phyloP scores from a whole-genome alignment of 2,888 invertebrate genomes.

The Actias luna region DNA sequence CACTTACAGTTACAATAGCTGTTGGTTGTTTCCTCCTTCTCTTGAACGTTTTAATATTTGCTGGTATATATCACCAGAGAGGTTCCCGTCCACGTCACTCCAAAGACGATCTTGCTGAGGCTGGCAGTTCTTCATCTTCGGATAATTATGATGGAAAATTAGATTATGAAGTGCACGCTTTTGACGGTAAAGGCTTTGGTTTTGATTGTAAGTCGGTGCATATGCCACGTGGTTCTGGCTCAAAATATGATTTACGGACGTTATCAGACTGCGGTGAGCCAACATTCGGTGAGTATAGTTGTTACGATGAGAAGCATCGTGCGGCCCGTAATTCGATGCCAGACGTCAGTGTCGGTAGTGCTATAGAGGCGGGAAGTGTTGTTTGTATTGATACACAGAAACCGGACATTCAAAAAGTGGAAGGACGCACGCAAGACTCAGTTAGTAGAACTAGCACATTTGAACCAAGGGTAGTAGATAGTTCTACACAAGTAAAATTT shows the following conservation, averaged over 20 bases:
- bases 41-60: slow-evolving; percentile 92
- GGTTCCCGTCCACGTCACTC: slow-evolving; percentile 87
- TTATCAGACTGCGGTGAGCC: slow-evolving; percentile 79
- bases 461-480: slow-evolving; percentile 76
- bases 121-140: slow-evolving; percentile 86
- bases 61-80: slow-evolving; percentile 93
- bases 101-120: slow-evolving; percentile 89
- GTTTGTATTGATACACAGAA: slow-evolving; percentile 78
- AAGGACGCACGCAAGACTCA: slow-evolving; percentile 56
- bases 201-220: slow-evolving; percentile 82
- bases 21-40: slow-evolving; percentile 92
- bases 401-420: slow-evolving; percentile 76
- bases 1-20: slow-evolving; percentile 92
- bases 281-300: slow-evolving; percentile 85
- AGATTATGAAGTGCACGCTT: slow-evolving; percentile 76
- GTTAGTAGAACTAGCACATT: slow-evolving; percentile 75
- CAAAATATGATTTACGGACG: slow-evolving; percentile 76
- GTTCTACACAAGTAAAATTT: slow-evolving; percentile 77
- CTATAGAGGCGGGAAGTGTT: slow-evolving; percentile 82
- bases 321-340: slow-evolving; percentile 82
- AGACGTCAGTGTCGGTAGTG: slow-evolving; percentile 82
- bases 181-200: slow-evolving; percentile 79
- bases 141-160: slow-evolving; percentile 83
- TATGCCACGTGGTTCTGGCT: slow-evolving; percentile 70
- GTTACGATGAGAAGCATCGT: slow-evolving; percentile 83